A percentile compares a stretch with the other conserved stretches of the same genome.
These are phyloP conservation scores for Leptothorax acervorum DNA, from an alignment of 2,888 invertebrate genomes.

Conservation along the genomic window DNA sequence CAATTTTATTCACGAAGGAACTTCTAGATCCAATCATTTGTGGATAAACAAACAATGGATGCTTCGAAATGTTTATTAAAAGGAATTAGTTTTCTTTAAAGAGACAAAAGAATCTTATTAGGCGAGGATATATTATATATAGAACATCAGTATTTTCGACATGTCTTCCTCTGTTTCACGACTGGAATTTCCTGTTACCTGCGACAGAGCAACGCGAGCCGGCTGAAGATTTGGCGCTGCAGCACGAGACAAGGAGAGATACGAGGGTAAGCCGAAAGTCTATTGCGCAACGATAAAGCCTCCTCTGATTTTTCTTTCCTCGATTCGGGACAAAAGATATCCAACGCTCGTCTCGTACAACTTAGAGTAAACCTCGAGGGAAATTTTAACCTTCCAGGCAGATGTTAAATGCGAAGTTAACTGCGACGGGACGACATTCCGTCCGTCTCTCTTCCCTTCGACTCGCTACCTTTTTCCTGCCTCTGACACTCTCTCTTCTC, in stretches of 20 bases:
- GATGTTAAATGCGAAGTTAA: constrained; percentile 83
- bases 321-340: constrained; percentile 76
- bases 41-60: neutral
- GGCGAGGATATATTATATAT: constrained; percentile 15
- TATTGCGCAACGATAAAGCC: constrained; percentile 70
- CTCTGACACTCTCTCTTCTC: constrained; percentile 21
- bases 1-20: neutral
- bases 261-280: constrained; percentile 40
- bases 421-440: constrained; percentile 75
- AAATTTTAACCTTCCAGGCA: constrained; percentile 82
- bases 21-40: neutral
- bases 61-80: neutral
- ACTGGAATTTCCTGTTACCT: constrained; percentile 14
- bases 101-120: constrained; percentile 1
- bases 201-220: constrained; percentile 33
- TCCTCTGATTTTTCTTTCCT: constrained; percentile 72
- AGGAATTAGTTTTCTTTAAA: neutral
- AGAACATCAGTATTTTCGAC: neutral
- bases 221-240: constrained; percentile 4
- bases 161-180: constrained; percentile 24
- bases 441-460: constrained; percentile 28
- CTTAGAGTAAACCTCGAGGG: constrained; percentile 81
- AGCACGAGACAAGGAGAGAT: constrained; percentile 3
- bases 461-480: constrained; percentile 21
- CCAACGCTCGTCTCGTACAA: constrained; percentile 70